These are phyloP conservation scores for Ceratina australensis DNA, from an alignment of 1,140 invertebrate genomes.

Conservation along the genomic window DNA sequence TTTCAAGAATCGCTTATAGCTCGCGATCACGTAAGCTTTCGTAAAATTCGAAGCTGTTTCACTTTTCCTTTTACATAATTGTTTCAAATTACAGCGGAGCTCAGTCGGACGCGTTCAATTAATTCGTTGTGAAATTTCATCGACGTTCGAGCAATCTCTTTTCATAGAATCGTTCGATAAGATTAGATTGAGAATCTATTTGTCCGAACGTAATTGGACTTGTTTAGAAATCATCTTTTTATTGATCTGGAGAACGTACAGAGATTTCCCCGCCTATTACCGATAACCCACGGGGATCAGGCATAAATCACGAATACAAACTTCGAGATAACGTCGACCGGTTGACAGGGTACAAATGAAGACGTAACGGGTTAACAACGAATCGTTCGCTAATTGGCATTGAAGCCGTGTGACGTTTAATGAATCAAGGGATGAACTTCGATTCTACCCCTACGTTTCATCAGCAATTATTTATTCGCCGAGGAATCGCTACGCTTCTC, in stretches of 20 bases:
- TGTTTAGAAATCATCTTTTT: not conserved
- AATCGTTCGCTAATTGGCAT: not conserved
- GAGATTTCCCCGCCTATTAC: not conserved
- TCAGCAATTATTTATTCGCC: conserved; percentile 26
- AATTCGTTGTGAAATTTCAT: conserved; percentile 26
- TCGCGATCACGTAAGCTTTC: not conserved
- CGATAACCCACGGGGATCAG: not conserved
- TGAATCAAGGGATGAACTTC: not conserved
- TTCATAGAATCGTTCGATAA: not conserved
- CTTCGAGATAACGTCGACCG: not conserved
- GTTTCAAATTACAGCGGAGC: not conserved
- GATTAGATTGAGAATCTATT: not conserved
- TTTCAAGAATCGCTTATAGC: not conserved
- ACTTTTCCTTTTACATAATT: not conserved
- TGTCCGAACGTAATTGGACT: not conserved
- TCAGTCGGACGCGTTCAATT: not conserved
- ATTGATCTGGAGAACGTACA: too few relatives aligned
- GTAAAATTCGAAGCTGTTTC: not conserved
- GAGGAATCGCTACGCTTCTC: conserved; percentile 9
- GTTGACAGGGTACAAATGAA: not conserved
- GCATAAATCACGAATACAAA: not conserved
- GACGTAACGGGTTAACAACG: not conserved
- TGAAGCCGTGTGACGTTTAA: not conserved
- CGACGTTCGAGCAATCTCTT: not conserved
- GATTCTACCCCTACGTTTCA: not conserved